Evolutionary conservation across 2,113 vertebrate species (phyloP), one percentile per base, ranked within the genome.

Genomic region (Ictalurus furcatus): DNA sequence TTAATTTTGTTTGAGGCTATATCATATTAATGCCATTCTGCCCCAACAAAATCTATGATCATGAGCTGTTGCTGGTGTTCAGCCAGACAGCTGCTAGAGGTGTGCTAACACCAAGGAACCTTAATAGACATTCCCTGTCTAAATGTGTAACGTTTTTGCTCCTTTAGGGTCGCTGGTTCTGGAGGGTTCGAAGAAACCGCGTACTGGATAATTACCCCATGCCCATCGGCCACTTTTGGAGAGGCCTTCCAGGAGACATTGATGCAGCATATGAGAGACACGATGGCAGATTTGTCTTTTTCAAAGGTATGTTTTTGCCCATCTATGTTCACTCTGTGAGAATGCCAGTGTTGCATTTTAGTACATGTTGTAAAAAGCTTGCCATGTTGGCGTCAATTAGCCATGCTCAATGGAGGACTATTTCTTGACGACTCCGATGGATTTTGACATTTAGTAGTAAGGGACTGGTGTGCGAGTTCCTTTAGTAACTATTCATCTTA

Each of bases 131-230:
- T 21, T 65, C 73, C 69, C 48, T 59, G 48, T 84, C 54, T 65
- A 67, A 59, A 65, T 0, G 4, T 54, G n/a, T 76, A 23, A 44
- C 52, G 21, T 54, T 40, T 73, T 30, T 78, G 85, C 6, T 90
- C 12, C 40, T 48, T 6, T 85, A 99, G 98, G 98, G 98, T 44
- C 96, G 95, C 21, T 99, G 98, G 98, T 99, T 99, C 94, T 99
- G 98, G 98, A 95, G 98, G 84, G 98, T 99, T 2, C 96, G 98
- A 63, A 96, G 97, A 91, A 99, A 99, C 94, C 95, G 97, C 1
- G 98, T 99, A 67, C 94, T 99, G 92, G 98, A 98, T 94, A 99
- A 99, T 91, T 99, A 99, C 91, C 98, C 98, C 48, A 99, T 99
- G 98, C 98, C 97, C 87, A 98, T 99, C 0, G 95, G 97, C 5